phyloP scores from a whole-genome alignment of 2,888 invertebrate species.

The Frankliniella fusca region DNA sequence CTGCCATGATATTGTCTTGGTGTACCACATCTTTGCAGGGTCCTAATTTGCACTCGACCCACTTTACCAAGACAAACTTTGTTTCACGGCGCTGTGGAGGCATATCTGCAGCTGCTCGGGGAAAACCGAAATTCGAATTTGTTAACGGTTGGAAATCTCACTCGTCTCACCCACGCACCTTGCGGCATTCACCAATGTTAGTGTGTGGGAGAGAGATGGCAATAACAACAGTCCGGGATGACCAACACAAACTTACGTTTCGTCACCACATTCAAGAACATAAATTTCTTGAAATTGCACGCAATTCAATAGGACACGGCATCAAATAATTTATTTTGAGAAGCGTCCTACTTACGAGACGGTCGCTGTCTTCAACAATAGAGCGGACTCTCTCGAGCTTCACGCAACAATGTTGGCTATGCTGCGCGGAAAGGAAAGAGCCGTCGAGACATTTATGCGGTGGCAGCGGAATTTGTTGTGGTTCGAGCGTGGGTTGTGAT shows the following conservation, averaged over 20 bases:
- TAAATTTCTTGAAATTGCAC: neutral
- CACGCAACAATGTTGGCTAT: neutral
- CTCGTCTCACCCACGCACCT: neutral
- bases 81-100: too few species aligned
- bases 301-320: neutral
- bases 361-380: neutral
- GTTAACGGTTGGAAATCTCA: neutral
- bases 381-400: neutral
- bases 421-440: neutral
- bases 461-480: neutral
- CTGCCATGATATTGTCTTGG: neutral
- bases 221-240: neutral
- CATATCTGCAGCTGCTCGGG: too few species aligned
- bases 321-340: neutral
- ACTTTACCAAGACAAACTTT: neutral
- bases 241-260: neutral
- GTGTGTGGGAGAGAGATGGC: neutral
- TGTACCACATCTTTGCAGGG: neutral
- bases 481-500: neutral
- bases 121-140: too few species aligned
- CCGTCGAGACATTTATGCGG: neutral
- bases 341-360: neutral
- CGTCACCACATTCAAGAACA: neutral
- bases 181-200: neutral
- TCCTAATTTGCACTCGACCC: neutral